Percentiles rank a stretch among this genome's conserved stretches.
These are phyloP conservation scores for Zonitis immaculata DNA, from an alignment of 2,888 invertebrate species.

Conservation along the genomic window DNA sequence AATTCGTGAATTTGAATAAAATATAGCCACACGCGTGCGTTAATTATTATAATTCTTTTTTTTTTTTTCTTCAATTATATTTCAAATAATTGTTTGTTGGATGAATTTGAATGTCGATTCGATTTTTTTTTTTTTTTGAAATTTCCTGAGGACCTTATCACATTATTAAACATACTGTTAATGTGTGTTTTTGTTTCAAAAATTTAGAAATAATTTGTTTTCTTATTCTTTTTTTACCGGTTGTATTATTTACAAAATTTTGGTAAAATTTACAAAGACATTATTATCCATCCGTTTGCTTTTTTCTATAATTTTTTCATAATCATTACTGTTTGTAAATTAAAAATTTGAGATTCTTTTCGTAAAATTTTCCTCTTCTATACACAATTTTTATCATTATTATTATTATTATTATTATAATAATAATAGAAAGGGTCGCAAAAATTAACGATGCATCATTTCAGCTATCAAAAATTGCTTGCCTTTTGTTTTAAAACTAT, in stretches of 20 bases:
- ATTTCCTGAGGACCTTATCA: slow-evolving; percentile 51
- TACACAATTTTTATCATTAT: slow-evolving; percentile 17
- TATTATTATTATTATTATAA: slow-evolving; percentile 28
- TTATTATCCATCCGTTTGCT: slow-evolving; percentile 6
- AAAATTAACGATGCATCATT: slow-evolving; percentile 35
- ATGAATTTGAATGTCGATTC: slow-evolving; percentile 42
- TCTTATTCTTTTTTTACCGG: slow-evolving; percentile 7
- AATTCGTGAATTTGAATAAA: neutral
- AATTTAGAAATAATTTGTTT: slow-evolving; percentile 4
- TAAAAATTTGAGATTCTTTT: slow-evolving; percentile 41
- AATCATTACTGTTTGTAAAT: too few relatives aligned
- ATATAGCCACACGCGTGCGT: neutral
- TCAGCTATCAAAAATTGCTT: slow-evolving; percentile 27
- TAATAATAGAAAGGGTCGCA: slow-evolving; percentile 27
- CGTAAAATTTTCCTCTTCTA: slow-evolving; percentile 31
- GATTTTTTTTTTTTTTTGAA: slow-evolving; percentile 19
- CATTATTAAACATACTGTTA: slow-evolving; percentile 40
- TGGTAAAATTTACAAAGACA: slow-evolving; percentile 16
- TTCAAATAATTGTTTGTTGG: too few relatives aligned
- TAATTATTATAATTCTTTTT: slow-evolving; percentile 41
- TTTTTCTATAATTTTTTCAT: slow-evolving; percentile 8
- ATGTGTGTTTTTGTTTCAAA: slow-evolving; percentile 5
- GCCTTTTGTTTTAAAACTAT: slow-evolving; percentile 33
- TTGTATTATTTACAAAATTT: slow-evolving; percentile 26
- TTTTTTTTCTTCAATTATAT: neutral